phyloP scores from a whole-genome alignment of 2,888 invertebrate species.

The Platycheirus albimanus region DNA sequence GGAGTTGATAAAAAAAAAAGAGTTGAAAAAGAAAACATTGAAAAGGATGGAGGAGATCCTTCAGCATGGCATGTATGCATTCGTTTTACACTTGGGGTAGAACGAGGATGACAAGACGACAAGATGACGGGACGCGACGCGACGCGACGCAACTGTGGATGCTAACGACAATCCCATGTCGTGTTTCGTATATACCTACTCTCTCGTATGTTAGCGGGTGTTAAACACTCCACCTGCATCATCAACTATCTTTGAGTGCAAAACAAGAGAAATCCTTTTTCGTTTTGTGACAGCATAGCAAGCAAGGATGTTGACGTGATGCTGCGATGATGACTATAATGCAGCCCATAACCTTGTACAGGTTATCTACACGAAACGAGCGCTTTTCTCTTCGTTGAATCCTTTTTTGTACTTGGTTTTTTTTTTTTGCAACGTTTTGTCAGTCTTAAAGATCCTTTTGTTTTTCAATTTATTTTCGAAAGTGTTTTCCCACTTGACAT shows the following conservation, averaged over 20 bases:
- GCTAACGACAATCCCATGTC: slow-evolving; percentile 67
- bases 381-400: slow-evolving; percentile 24
- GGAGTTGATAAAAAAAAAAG: slow-evolving; percentile 3
- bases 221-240: slow-evolving; percentile 69
- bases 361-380: slow-evolving; percentile 40
- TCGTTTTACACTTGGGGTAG: slow-evolving; percentile 43
- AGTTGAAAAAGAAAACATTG: background rate
- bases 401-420: background rate
- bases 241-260: slow-evolving; percentile 64
- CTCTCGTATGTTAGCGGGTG: slow-evolving; percentile 32
- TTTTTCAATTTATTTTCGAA: slow-evolving; percentile 70
- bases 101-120: background rate
- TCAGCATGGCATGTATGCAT: slow-evolving; percentile 28
- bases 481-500: slow-evolving; percentile 72
- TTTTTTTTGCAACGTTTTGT: slow-evolving; percentile 36
- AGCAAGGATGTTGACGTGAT: slow-evolving; percentile 37
- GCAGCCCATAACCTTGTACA: slow-evolving; percentile 39
- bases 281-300: background rate
- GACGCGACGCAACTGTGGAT: slow-evolving; percentile 15
- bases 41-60: slow-evolving; percentile 2
- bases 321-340: slow-evolving; percentile 39
- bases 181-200: slow-evolving; percentile 7
- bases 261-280: slow-evolving; percentile 44
- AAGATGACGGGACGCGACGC: background rate
- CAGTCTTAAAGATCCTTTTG: slow-evolving; percentile 63